These are phyloP conservation scores for Acropternis orthonyx DNA, from an alignment of 2,797 vertebrate genomes.

Conservation along the genomic window DNA sequence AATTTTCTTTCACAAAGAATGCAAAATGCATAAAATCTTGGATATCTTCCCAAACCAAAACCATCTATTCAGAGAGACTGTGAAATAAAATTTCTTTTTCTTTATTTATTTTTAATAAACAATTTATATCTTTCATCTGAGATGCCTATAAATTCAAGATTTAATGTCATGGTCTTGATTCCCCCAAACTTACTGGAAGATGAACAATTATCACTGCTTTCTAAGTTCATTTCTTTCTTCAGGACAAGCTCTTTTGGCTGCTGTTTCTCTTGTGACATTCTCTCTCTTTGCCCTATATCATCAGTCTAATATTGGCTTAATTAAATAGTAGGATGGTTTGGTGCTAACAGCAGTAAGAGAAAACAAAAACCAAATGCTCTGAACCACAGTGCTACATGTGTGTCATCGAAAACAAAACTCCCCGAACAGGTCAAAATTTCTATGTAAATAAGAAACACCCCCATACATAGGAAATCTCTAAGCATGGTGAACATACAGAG, in stretches of 20 bases:
- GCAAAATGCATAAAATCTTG: not conserved
- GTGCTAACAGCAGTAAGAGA: not conserved
- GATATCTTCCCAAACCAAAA: not conserved
- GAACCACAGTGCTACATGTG: not conserved
- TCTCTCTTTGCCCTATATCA: not conserved
- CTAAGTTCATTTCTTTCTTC: not conserved
- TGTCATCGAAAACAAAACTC: not conserved
- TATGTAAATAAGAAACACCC: not conserved
- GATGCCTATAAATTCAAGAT: not conserved
- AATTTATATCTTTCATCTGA: not conserved
- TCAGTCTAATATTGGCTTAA: not conserved
- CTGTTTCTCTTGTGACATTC: not conserved
- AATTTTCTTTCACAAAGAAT: not conserved
- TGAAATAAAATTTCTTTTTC: conserved; percentile 5
- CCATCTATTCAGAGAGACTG: not conserved
- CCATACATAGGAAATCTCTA: not conserved
- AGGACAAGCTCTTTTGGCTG: not conserved
- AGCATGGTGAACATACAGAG: not conserved
- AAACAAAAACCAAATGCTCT: not conserved
- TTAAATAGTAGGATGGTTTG: not conserved
- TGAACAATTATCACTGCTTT: not conserved
- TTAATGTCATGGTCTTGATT: not conserved
- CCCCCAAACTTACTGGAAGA: not conserved
- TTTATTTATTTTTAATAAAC: conserved; percentile 35
- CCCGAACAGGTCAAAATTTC: not conserved